Conservation (phyloP, 2,113 vertebrate genomes). For the Nanger granti region DNA sequence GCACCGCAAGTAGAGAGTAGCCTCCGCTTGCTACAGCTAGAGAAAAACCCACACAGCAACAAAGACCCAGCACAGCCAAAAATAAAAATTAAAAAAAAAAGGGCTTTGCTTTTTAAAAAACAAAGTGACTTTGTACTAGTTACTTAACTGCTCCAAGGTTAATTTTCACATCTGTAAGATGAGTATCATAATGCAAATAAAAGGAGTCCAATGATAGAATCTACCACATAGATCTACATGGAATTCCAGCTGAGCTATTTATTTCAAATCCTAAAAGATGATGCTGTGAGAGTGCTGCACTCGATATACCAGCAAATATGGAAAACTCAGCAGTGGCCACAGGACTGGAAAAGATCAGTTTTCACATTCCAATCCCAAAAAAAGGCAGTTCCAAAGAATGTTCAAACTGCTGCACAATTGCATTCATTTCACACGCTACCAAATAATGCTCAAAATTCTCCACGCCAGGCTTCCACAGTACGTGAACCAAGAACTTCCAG, state of each 20-base stretch:
- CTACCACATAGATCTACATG: background rate
- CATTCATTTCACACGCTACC: background rate
- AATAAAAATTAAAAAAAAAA: background rate
- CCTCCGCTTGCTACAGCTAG: background rate
- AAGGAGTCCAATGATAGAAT: background rate
- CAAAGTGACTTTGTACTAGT: background rate
- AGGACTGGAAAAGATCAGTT: background rate
- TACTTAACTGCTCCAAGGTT: background rate
- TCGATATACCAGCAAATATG: background rate
- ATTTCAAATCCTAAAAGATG: background rate
- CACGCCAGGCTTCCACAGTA: background rate
- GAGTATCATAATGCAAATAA: background rate
- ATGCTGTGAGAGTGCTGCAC: background rate
- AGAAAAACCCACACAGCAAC: background rate
- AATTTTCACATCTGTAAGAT: background rate
- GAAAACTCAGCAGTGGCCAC: background rate
- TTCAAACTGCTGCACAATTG: background rate
- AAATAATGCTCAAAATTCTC: background rate
- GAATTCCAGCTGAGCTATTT: background rate
- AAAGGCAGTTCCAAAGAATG: background rate
- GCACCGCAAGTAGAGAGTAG: accelerated
- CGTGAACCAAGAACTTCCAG: background rate
- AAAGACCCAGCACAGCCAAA: background rate
- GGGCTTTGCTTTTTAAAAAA: background rate
- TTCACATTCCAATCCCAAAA: background rate